Base-by-base conservation (phyloP, 2,797 vertebrate genomes). In the Siniperca undulata region DNA sequence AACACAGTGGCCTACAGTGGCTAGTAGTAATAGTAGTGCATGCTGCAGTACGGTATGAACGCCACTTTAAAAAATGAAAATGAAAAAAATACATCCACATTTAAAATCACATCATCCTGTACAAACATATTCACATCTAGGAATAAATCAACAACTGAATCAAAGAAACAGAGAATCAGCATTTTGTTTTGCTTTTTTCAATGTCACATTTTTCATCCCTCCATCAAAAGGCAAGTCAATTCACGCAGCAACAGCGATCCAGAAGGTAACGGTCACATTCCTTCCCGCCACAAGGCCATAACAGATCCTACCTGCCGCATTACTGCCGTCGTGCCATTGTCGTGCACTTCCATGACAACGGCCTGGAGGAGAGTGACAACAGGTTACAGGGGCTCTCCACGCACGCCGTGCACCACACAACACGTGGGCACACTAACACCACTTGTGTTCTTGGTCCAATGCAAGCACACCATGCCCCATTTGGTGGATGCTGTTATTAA, bases 71-170 rank as follows among this genome's bases (percentile, higher is more conserved):
- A 11, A 50, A 48, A 48, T 27, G 38, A 70, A n/a, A 52, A 48
- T 38, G 40, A 71, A 71, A 67, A 48, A 81, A 80, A 87, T 9
- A 86, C 90, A 92, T 76, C 80, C 86, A 93, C 90, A 92, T 90
- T 89, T 59, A 91, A 90, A 94, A 87, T 80, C 85, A 88, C 85
- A 89, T 84, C 68, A 89, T 91, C 85, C 91, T 95, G 90, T 94
- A 96, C 94, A 95, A 89, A 93, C 88, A 92, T 92, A 92, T 90
- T 94, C 90, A 96, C 93, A 94, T 86, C 80, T 48, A 88, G 62
- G 83, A 90, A 81, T 74, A 90, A 85, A 80, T 80, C 75, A 77
- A 81, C 58, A 70, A 76, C 70, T 70, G 20, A 70, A 70, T 79
- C 36, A 52, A 64, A 82, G 40, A 83, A 60, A 76, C 58, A 53